Percentiles rank a stretch among this genome's conserved stretches.
These are phyloP conservation scores for Hafferia zeledoni DNA, from an alignment of 2,797 vertebrate genomes.

Conservation along the genomic window DNA sequence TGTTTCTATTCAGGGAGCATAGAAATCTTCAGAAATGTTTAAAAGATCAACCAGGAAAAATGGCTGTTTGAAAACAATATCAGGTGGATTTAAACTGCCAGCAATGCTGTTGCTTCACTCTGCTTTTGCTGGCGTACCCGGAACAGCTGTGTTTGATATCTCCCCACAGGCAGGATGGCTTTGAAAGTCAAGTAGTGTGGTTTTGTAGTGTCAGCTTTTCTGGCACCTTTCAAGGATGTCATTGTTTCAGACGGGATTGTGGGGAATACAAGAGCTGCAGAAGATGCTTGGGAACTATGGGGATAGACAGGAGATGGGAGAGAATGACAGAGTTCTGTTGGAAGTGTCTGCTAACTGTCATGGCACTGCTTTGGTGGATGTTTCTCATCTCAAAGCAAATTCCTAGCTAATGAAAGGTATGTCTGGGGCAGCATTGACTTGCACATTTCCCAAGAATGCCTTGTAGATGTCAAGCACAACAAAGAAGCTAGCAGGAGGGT, in stretches of 20 bases:
- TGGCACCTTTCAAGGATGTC: neutral
- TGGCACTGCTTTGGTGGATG: neutral
- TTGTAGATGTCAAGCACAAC: neutral
- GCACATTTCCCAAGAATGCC: neutral
- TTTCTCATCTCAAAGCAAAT: neutral
- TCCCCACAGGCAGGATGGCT: neutral
- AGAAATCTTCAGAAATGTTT: conserved; percentile 12
- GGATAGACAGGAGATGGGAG: neutral
- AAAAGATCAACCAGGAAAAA: neutral
- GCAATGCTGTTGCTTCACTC: neutral
- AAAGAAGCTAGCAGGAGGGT: neutral
- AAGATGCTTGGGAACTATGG: neutral
- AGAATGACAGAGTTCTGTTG: neutral
- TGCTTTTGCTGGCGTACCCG: neutral
- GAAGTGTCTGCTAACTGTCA: neutral
- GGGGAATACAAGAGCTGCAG: neutral
- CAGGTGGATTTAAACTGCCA: neutral
- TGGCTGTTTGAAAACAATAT: neutral
- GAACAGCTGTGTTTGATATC: neutral
- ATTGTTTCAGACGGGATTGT: neutral
- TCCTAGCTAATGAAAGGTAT: neutral
- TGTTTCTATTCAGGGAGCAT: neutral
- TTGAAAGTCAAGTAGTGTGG: neutral
- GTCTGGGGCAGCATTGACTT: fast-evolving
- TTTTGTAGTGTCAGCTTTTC: neutral